Base-by-base conservation (phyloP, 1,140 invertebrate genomes). In the Oncopodura yosiiana region DNA sequence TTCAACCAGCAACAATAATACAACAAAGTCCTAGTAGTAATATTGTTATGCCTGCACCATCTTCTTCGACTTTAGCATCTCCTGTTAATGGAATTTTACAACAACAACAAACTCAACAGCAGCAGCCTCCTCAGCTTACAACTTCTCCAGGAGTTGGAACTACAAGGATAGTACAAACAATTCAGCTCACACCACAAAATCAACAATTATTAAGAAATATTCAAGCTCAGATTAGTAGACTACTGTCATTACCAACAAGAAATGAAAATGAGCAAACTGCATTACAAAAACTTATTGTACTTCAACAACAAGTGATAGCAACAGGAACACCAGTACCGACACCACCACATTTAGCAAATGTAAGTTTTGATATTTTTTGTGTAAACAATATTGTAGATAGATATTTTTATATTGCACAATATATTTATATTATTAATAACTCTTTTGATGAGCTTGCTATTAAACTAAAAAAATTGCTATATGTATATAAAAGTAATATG, bases 281-380 rank as follows among this genome's bases (percentile, higher is more conserved):
- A 11, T 42, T 64, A n/a, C 62, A 64, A 34, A 64, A 64, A 50
- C 39, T 64, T 29, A 55, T 56, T 32, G 44, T 39, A 38, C 44
- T 64, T 16, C 62, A 64, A 34, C 49, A 61, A 30, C 58, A 64
- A 58, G 62, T 64, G 1, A 64, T 64, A 29, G 41, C 55, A 14
- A 58, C 62, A 11, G 62, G 62, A 16, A 61, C 50, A 1, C 53
- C 56, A 11, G 62, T 61, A 19, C 44, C 56, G 3, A 60, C 51
- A 49, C 54, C 57, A 16, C 29, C 27, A 34, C 61, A 56, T 19
- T 27, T 51, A 19, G 37, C 27, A 18, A 60, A 56, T 52, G 58
- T 60, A 56, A 60, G 58, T 60, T 14, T 9, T n/a, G n/a, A n/a
- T n/a, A n/a, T n/a, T n/a, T n/a, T n/a, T n/a, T n/a, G n/a, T n/a